Base-by-base conservation (phyloP, 2,797 vertebrate genomes). In the Anguilla anguilla region DNA sequence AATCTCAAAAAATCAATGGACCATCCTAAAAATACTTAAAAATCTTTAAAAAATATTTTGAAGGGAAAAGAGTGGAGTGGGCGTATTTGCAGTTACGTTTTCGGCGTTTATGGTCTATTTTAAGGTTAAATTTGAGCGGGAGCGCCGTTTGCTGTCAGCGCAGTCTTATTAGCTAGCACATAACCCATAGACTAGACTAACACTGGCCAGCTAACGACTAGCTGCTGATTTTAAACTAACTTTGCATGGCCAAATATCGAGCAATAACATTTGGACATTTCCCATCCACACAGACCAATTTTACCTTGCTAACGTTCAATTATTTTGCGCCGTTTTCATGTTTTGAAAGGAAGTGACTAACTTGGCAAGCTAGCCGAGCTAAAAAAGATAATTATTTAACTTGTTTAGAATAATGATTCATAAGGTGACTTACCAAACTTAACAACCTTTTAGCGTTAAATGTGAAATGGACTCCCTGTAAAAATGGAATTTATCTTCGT, bases 41-140 rank as follows among this genome's bases (percentile, higher is more conserved):
- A 91, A 92, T 74, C 51, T 46, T 22, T 61, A 64, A 88, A 92
- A 90, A 89, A 87, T 89, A 59, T 69, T 28, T 86, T 67, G 89
- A 88, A 86, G 6, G 85, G 31, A 22, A 89, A 43, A 55, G 90
- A 89, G 55, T 86, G n/a, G 10, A 89, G 82, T 85, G 83, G 9
- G 55, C 84, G 35, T 35, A 86, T 93, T 92, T 91, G 86, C 72
- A 90, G 90, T 0, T 31, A 39, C 89, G 89, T 89, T 92, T 90
- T 92, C 90, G 89, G 84, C 39, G 69, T 86, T 93, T 91, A 89
- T 89, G 88, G 89, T 87, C 90, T 88, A 92, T 92, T 93, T 92
- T 87, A 93, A 92, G 91, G 90, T 91, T 83, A 91, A 87, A 92
- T 96, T 97, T 97, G 96, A 97, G 96, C 96, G 97, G 96, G 96